A percentile compares a stretch with the other conserved stretches of the same genome.
Conservation (phyloP, 2,113 vertebrate species). For the Origma solitaria region DNA sequence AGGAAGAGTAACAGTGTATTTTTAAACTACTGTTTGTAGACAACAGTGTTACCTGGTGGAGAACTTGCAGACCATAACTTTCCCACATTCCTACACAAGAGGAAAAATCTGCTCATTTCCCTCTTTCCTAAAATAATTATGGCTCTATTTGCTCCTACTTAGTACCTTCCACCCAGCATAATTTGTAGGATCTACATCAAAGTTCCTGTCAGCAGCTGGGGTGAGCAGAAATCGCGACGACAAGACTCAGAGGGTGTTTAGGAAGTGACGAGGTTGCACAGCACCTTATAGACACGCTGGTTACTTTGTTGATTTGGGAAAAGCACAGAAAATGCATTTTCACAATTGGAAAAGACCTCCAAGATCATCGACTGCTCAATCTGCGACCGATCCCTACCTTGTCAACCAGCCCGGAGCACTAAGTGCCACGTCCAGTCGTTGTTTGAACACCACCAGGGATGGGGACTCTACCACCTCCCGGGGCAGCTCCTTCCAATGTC, state of each 20-base stretch:
- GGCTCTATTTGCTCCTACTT: background rate
- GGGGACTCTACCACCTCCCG: too few species aligned
- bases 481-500: background rate
- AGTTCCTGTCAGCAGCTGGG: background rate
- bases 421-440: background rate
- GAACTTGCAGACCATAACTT: background rate
- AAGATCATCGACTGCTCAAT: background rate
- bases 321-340: fast-evolving
- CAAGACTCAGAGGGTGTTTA: fast-evolving
- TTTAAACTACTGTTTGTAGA: background rate
- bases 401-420: background rate
- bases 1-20: background rate
- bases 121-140: background rate
- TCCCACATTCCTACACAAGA: background rate
- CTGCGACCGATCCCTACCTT: background rate
- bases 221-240: fast-evolving
- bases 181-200: background rate
- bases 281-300: fast-evolving
- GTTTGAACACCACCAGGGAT: background rate
- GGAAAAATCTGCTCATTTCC: background rate
- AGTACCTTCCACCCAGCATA: background rate
- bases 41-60: background rate
- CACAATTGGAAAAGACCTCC: background rate
- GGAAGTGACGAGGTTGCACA: background rate
- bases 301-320: background rate